Conservation (phyloP, 2,888 invertebrate species). For the Polyploca ridens region DNA sequence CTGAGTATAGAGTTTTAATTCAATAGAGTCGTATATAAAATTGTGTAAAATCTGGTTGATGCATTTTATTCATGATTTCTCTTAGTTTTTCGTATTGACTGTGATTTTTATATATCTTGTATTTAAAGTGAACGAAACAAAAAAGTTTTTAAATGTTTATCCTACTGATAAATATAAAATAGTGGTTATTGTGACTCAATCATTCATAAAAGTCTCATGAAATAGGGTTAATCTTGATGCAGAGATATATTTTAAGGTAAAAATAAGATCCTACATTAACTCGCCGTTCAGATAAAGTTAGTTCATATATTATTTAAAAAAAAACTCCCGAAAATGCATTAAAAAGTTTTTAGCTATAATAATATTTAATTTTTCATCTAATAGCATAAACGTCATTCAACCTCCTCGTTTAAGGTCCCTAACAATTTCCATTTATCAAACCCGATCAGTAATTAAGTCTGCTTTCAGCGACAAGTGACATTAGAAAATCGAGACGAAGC, state of each 20-base stretch:
- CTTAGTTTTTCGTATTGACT: no score
- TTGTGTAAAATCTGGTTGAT: neutral
- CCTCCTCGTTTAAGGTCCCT: neutral
- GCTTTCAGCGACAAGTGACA: constrained; percentile 37
- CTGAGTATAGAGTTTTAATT: constrained; percentile 26
- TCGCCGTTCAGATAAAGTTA: no score
- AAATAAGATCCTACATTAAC: no score
- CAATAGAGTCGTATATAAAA: neutral
- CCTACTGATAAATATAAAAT: no score
- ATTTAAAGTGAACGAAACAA: no score
- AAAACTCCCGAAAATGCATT: neutral
- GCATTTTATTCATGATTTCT: no score
- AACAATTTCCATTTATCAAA: constrained; percentile 33
- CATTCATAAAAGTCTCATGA: no score
- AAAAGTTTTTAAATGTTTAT: no score
- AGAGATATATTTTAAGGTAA: no score
- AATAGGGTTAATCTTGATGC: no score
- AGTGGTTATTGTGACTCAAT: no score
- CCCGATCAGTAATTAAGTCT: constrained; percentile 58
- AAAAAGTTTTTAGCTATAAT: neutral
- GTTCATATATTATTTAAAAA: neutral
- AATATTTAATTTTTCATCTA: neutral
- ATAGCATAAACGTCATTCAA: neutral
- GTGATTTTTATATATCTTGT: no score
- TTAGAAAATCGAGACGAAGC: constrained; percentile 38